Evolutionary conservation across 2,888 invertebrate species (phyloP), one percentile per base, ranked within the genome.

Genomic region (Athripsodes cinereus): DNA sequence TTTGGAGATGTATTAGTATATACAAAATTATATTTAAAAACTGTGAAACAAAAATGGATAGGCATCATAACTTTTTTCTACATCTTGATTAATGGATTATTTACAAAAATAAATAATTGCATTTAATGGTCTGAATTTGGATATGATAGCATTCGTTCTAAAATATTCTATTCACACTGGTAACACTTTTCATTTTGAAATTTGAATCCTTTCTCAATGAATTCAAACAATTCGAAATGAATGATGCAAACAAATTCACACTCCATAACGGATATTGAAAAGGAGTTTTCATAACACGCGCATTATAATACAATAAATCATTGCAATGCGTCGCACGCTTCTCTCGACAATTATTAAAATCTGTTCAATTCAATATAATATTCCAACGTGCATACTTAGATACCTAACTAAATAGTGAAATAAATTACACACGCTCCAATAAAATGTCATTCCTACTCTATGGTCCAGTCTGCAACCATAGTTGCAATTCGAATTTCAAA

Each of bases 181-280:
- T n/a, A n/a, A n/a, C n/a, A n/a, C n/a, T n/a, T n/a, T n/a, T n/a
- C 26, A 26, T 26, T 26, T 26, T 26, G 10, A 26, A 26, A 26
- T 6, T 26, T 10, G 26, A 26, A 26, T 26, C 26, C 26, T 26
- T 26, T 26, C 26, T 6, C 26, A 26, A 6, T 26, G 26, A 26
- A 26, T 26, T 26, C 26, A 40, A 16, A 40, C n/a, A 40, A 40
- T 40, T 40, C 16, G 16, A 40, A 13, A 8, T 40, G 40, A 40
- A 40, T 40, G n/a, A n/a, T n/a, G 2, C 13, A 40, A 40, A 40
- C 40, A 40, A 40, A 40, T 40, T 40, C 40, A 40, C 40, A 40
- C 40, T 40, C 40, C 40, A 40, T 40, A 40, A 40, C 40, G 13
- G 40, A 40, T 40, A 40, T 40, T 40, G 40, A 40, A 40, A 40